Base-by-base conservation (phyloP, 2,888 invertebrate species). In the Standfussiana lucernea region DNA sequence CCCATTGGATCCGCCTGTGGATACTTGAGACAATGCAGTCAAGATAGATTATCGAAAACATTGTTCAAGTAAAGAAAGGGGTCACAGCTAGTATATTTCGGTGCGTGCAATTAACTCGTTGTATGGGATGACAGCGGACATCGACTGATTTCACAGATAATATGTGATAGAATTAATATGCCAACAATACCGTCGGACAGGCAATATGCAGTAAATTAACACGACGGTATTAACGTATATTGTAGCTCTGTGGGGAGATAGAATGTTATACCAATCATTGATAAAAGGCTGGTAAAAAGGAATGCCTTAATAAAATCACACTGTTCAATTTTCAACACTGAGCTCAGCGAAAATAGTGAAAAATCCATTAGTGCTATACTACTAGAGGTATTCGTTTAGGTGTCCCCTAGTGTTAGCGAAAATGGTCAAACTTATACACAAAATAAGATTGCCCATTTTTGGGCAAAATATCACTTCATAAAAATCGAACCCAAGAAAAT, bases 151-250 rank as follows among this genome's bases (percentile, higher is more conserved):
- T 59, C 28, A 45, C n/a, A 53, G 56, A 59, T 62, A 32, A 81
- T 50, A 42, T 45, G 35, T 65, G 24, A 47, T 21, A 61, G 50
- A 79, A 79, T 37, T 13, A 50, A 28, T 35, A 42, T 18, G 2
- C 13, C n/a, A 40, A 32, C 35, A 71, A 37, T 35, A 62, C 35
- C 21, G 15, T 13, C 28, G 24, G 35, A 28, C 28, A 64, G 28
- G 37, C 72, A 65, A 40, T 72, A 80, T 65, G 47, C 56, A 65
- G 47, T 42, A 47, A 47, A 80, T 65, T 47, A 61, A 21, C 40
- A 42, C 5, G 28, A 28, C 61, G 13, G 10, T n/a, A 15, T 53
- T 64, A 8, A 62, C 50, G 62, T 76, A 28, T 10, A 75, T 61
- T 42, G 50, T 0, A 32, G 32, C 61, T 47, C 5, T 18, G 40